Base-by-base conservation (phyloP, 1,140 invertebrate species). In the Limonius californicus region DNA sequence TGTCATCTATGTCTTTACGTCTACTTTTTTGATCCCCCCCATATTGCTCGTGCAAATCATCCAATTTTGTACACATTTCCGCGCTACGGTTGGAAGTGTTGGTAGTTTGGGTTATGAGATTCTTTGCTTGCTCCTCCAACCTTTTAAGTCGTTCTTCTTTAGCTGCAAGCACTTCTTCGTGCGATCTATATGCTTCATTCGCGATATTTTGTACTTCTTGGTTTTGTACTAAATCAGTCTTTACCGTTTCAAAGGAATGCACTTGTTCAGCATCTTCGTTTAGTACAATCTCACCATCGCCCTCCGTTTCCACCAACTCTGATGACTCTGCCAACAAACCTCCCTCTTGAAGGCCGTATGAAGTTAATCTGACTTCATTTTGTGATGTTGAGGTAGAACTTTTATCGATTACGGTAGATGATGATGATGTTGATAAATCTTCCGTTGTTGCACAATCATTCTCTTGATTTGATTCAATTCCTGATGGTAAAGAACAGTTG, bases 81-180 rank as follows among this genome's bases (percentile, higher is more conserved):
- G 81, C 80, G 21, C 85, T 82, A 58, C 82, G 80, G 35, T 77
- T 78, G 35, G 83, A 84, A 0, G 87, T 89, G 2, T 81, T 81
- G 7, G 78, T 80, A 70, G 87, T 81, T 76, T 85, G 86, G 30
- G 82, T 78, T 63, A 89, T 82, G 8, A 91, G 72, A 69, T 84
- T 78, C 63, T 83, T 80, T 62, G 86, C 87, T 66, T 88, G 84
- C 53, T 86, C 84, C 76, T 92, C 89, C 20, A 91, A 74, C 8
- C 84, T 79, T 70, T 83, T 82, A 19, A 91, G 74, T 60, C 88
- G 79, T 57, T 80, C 81, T 14, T 85, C 84, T 27, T 86, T 77
- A n/a, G 82, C 79, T 7, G 81, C 79, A 1, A 85, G 76, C 32
- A 82, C 79, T 66, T 86, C 82, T 50, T 50, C 45, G 19, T 4